phyloP scores from a whole-genome alignment of 2,113 vertebrate species.

The Ophiodon elongatus region DNA sequence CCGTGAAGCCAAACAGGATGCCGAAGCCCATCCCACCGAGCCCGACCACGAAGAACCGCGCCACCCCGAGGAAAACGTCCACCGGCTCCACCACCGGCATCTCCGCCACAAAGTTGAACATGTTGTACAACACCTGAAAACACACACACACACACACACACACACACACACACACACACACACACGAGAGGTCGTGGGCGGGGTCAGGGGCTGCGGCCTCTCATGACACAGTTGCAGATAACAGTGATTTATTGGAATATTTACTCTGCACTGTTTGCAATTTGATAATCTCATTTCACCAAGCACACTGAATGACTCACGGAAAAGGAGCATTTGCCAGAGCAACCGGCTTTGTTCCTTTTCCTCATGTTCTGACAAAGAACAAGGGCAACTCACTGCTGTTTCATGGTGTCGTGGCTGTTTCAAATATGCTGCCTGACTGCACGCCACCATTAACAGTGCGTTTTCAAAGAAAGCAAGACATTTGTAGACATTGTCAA shows the following conservation, averaged over 20 bases:
- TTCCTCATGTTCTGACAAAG: background rate
- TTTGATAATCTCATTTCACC: slow-evolving; percentile 51
- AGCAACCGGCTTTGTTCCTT: slow-evolving; percentile 1
- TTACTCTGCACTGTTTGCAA: slow-evolving; percentile 61
- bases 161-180: background rate
- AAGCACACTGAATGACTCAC: slow-evolving; percentile 27
- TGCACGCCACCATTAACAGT: background rate
- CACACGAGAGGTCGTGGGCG: slow-evolving; percentile 25
- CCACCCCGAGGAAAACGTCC: slow-evolving; percentile 93
- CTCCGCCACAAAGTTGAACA: slow-evolving; percentile 94
- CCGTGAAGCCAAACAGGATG: slow-evolving; percentile 93
- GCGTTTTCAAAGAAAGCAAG: background rate
- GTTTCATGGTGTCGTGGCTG: background rate
- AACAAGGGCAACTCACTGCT: background rate
- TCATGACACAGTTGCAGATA: slow-evolving; percentile 40
- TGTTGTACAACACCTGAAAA: slow-evolving; percentile 94
- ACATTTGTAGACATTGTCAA: background rate
- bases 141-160: background rate
- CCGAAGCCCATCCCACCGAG: slow-evolving; percentile 93
- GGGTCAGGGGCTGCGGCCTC: slow-evolving; percentile 27
- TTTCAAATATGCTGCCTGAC: no score
- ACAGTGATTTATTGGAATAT: slow-evolving; percentile 56
- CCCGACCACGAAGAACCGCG: slow-evolving; percentile 93
- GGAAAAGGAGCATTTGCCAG: background rate
- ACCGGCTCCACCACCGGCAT: slow-evolving; percentile 91